Conservation (phyloP, 2,797 vertebrate species). For the Enteromius unitaeniatus region DNA sequence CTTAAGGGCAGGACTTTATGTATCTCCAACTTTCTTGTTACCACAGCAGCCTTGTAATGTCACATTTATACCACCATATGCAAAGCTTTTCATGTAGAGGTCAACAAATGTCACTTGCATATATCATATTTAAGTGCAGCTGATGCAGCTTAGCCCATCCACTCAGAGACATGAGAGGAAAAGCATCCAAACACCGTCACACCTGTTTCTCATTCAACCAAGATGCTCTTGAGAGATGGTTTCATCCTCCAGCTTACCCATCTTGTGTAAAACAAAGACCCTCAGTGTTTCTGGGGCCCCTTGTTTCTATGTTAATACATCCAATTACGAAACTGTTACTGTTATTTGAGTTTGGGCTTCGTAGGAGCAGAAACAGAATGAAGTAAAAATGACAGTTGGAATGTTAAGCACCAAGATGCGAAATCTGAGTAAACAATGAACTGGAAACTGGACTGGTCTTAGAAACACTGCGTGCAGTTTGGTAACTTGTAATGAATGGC, state of each 20-base stretch:
- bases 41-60: background rate
- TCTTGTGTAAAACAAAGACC: conserved; percentile 62
- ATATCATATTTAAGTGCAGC: background rate
- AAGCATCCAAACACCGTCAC: conserved; percentile 66
- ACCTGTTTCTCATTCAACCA: conserved; percentile 69
- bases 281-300: conserved; percentile 39
- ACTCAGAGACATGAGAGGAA: conserved; percentile 59
- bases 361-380: background rate
- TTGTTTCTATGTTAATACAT: conserved; percentile 38
- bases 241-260: conserved; percentile 34
- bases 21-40: background rate
- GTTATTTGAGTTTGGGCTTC: conserved; percentile 35
- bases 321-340: conserved; percentile 42
- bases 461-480: background rate
- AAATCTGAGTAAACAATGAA: conserved; percentile 25
- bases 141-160: conserved; percentile 8
- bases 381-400: conserved; percentile 38
- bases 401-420: conserved; percentile 16
- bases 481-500: background rate
- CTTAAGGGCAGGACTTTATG: background rate
- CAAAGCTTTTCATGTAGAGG: background rate
- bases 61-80: background rate
- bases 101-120: background rate
- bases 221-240: conserved; percentile 57
- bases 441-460: background rate